Conservation (phyloP, 2,797 vertebrate genomes). For the Momotus momota region DNA sequence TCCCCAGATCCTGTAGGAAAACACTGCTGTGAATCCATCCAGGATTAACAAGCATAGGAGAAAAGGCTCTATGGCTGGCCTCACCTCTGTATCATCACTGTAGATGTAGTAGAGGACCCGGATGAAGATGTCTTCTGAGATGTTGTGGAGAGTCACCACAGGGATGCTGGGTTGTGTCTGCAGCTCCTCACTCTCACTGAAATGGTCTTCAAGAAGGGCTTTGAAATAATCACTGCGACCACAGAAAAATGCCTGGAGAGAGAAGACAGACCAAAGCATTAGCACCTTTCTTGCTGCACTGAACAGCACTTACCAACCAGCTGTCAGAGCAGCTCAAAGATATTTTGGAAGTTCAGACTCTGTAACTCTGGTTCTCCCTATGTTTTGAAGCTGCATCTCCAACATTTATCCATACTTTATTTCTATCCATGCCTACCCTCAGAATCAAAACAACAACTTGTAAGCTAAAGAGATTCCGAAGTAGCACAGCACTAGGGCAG, state of each 20-base stretch:
- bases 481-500: background rate
- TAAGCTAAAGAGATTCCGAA: background rate
- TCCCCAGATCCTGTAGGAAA: background rate
- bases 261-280: background rate
- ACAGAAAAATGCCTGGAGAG: conserved; percentile 92
- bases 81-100: conserved; percentile 92
- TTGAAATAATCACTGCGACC: conserved; percentile 98
- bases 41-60: background rate
- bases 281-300: background rate
- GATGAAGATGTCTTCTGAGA: conserved; percentile 91
- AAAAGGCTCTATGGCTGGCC: background rate
- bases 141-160: conserved; percentile 89
- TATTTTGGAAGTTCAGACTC: background rate
- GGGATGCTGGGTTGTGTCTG: conserved; percentile 88
- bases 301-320: background rate
- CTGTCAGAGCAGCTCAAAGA: background rate
- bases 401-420: background rate
- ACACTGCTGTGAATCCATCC: background rate
- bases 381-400: background rate
- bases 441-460: background rate
- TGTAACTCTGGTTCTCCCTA: background rate
- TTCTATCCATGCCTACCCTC: background rate
- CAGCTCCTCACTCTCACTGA: conserved; percentile 89
- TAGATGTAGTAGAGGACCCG: conserved; percentile 94
- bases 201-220: conserved; percentile 94